Evolutionary conservation across 1,140 invertebrate species (phyloP), one percentile per base, ranked within the genome.

Genomic region (Drosophila mayri): DNA sequence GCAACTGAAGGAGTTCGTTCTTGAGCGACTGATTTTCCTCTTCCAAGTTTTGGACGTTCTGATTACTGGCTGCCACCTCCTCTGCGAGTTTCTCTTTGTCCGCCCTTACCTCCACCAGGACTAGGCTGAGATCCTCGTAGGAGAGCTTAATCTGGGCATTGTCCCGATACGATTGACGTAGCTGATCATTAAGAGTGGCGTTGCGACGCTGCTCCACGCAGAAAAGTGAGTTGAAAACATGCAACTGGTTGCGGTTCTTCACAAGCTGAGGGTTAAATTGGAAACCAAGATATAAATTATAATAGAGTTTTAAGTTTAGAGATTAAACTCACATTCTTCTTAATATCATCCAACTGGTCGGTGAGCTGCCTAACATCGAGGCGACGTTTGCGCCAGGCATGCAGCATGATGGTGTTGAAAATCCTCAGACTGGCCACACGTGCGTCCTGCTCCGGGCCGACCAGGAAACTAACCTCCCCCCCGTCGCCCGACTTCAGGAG

Each of bases 231-330:
- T 81, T 92, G 54, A 81, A 85, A 4, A 91, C 83, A 37, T 92
- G 91, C 60, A 92, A 50, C 25, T 92, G 91, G 38, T 85, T 92
- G 30, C 90, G 90, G 37, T 70, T 85, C 37, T 92, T 92, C 0
- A 85, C 68, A 14, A 79, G 62, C 91, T 92, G 14, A 4, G 3
- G 1, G 7, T 14, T 2, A 3, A 20, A 12, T 4, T 41, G 9
- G 9, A 18, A 16, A 7, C 12, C 41, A 8, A n/a, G 7, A n/a
- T 4, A 30, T 25, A 22, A 28, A 30, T 6, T 25, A 5, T 2
- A 14, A 3, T 7, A 20, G 4, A 22, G 8, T 22, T 22, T 10
- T 7, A 12, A 22, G 22, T 9, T 18, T 43, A 6, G 1, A 43
- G 2, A 35, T 11, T 2, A 16, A 12, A 66, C 91, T 81, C 66